phyloP scores from a whole-genome alignment of 2,888 invertebrate species.

The Acleris emargana region DNA sequence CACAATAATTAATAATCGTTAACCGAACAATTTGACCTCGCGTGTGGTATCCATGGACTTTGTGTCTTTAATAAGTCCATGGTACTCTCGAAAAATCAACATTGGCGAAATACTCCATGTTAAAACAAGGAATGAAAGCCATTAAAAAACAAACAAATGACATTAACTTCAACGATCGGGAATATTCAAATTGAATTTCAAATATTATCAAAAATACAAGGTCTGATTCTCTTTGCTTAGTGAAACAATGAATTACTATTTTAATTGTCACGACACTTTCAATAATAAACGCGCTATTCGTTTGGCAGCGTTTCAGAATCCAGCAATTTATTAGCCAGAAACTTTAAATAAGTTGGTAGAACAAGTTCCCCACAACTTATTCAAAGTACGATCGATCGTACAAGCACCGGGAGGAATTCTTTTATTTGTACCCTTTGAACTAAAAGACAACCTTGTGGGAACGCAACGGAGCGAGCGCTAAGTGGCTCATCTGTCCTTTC shows the following conservation, averaged over 20 bases:
- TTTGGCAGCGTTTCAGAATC: constrained; percentile 24
- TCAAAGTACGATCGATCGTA: constrained; percentile 38
- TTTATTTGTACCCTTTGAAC: constrained; percentile 40
- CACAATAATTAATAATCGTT: no score
- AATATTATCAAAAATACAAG: background rate
- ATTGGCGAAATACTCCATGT: no score
- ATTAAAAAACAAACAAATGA: no score
- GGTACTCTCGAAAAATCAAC: no score
- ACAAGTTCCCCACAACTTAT: constrained; percentile 35
- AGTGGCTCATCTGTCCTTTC: constrained; percentile 76
- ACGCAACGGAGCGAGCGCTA: constrained; percentile 72
- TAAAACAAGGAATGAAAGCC: no score
- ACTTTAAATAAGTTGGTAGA: constrained; percentile 33
- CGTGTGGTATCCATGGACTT: no score
- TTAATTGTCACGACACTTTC: background rate
- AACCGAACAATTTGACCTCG: no score
- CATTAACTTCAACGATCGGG: no score
- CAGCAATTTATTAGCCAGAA: constrained; percentile 16
- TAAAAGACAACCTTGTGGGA: constrained; percentile 43
- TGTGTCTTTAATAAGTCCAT: no score
- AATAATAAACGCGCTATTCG: constrained; percentile 10
- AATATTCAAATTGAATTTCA: no score
- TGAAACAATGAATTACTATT: background rate
- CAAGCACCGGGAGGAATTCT: constrained; percentile 29
- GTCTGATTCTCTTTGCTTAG: no score